Percentiles rank a stretch among this genome's conserved stretches.
Evolutionary conservation across 2,888 invertebrate species (phyloP).

Genomic region (Acanthosepion lycidas): DNA sequence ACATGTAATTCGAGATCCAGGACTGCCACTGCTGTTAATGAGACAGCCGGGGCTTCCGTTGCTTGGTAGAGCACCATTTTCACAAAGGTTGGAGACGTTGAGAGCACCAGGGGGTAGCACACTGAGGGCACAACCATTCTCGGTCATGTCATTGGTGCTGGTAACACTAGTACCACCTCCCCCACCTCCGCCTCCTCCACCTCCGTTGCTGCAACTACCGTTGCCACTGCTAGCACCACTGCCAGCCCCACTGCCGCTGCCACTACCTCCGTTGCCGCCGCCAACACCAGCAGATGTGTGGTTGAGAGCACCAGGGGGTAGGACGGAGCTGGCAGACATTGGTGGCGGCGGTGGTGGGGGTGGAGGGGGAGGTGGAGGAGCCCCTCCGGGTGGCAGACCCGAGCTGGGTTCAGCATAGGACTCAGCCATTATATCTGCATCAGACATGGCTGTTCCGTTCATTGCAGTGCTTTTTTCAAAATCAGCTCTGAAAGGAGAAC

Average conservation of each 20-base stretch:
- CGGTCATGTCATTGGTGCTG: constrained; percentile 43
- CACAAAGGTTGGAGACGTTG: background rate
- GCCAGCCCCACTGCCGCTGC: constrained; percentile 43
- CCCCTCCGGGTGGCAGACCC: constrained; percentile 50
- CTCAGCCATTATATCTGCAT: constrained; percentile 65
- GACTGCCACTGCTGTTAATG: constrained; percentile 44
- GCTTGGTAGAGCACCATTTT: constrained; percentile 46
- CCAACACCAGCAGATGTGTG: constrained; percentile 46
- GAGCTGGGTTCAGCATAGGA: constrained; percentile 58
- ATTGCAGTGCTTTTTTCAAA: constrained; percentile 44
- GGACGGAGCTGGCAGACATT: constrained; percentile 44
- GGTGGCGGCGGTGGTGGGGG: constrained; percentile 46
- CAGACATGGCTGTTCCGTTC: constrained; percentile 56
- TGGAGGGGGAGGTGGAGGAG: constrained; percentile 41
- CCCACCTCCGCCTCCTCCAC: constrained; percentile 16
- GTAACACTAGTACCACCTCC: constrained; percentile 41
- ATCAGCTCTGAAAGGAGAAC: constrained; percentile 44
- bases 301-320: constrained; percentile 48
- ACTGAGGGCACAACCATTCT: constrained; percentile 45
- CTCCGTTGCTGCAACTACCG: background rate
- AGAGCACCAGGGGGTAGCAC: constrained; percentile 42
- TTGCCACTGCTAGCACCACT: background rate
- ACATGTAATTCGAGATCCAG: constrained; percentile 44
- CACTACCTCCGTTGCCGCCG: constrained; percentile 45
- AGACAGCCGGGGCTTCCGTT: constrained; percentile 44